These are phyloP conservation scores for Drosophila birchii DNA, from an alignment of 2,888 invertebrate genomes.

Conservation along the genomic window DNA sequence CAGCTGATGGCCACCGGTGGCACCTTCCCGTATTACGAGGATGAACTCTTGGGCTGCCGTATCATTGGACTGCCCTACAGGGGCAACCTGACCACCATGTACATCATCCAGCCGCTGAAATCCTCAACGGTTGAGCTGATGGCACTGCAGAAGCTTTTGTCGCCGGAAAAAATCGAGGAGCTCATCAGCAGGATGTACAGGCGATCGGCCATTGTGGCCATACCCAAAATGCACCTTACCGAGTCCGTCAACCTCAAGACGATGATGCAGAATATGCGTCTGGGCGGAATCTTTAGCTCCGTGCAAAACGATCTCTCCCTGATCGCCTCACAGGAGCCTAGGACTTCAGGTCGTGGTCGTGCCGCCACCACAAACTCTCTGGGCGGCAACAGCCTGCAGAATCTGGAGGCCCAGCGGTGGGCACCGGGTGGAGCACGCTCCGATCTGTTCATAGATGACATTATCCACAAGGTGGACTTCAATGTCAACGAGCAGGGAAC, in stretches of 20 bases:
- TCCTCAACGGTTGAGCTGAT: constrained; percentile 85
- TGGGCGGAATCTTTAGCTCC: constrained; percentile 88
- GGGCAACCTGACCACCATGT: constrained; percentile 87
- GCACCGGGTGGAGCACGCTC: constrained; percentile 68
- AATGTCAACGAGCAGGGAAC: constrained; percentile 88
- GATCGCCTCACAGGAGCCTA: constrained; percentile 83
- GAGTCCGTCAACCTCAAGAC: constrained; percentile 86
- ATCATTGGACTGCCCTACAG: constrained; percentile 89
- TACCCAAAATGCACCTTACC: constrained; percentile 90
- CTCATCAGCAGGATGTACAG: constrained; percentile 82
- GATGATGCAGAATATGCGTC: constrained; percentile 87
- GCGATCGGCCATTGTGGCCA: constrained; percentile 86
- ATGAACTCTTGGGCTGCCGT: constrained; percentile 85
- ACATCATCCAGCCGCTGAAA: constrained; percentile 87
- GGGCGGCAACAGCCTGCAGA: constrained; percentile 78
- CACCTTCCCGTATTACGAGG: constrained; percentile 86
- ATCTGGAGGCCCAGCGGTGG: constrained; percentile 87
- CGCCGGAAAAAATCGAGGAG: constrained; percentile 83
- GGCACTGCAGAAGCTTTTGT: constrained; percentile 85
- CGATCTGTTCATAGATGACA: constrained; percentile 86
- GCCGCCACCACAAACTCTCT: not conserved
- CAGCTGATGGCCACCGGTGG: constrained; percentile 89
- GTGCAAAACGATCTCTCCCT: constrained; percentile 88
- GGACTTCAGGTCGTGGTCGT: not conserved
- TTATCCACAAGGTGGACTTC: constrained; percentile 88